A percentile compares a stretch with the other conserved stretches of the same genome.
phyloP scores from a whole-genome alignment of 2,797 vertebrate genomes.

The Brotula barbata region DNA sequence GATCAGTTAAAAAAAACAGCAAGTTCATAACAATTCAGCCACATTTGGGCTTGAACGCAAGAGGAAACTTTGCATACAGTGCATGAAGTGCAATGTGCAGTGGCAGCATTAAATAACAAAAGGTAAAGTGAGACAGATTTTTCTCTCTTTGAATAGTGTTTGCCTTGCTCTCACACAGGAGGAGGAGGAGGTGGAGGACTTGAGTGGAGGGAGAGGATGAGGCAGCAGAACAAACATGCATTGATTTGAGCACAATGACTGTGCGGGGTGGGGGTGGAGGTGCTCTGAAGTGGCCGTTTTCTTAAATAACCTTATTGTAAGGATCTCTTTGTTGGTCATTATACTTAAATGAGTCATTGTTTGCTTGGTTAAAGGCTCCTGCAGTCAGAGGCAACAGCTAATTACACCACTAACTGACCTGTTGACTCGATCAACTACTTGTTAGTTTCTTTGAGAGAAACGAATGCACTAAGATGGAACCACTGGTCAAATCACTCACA shows the following conservation, averaged over 20 bases:
- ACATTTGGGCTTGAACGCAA: too few relatives aligned
- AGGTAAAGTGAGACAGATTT: too few relatives aligned
- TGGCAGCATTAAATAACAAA: too few relatives aligned
- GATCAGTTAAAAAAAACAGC: too few relatives aligned
- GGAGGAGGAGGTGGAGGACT: conserved; percentile 3
- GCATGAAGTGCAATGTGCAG: too few relatives aligned
- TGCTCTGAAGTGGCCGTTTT: conserved; percentile 41
- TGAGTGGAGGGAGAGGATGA: conserved; percentile 33
- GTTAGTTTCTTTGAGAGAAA: background rate
- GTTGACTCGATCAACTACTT: conserved; percentile 35
- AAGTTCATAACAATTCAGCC: too few relatives aligned
- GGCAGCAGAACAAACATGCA: conserved; percentile 58
- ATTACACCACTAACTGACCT: conserved; percentile 42
- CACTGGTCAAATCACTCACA: too few relatives aligned
- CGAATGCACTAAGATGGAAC: too few relatives aligned
- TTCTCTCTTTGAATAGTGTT: conserved; percentile 18
- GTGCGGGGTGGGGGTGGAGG: conserved; percentile 15
- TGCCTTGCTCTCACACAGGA: conserved; percentile 39
- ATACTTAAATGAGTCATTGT: conserved; percentile 54
- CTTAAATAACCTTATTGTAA: conserved; percentile 63
- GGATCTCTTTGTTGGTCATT: conserved; percentile 51
- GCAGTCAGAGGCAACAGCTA: conserved; percentile 42
- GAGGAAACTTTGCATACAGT: too few relatives aligned
- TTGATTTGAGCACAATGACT: conserved; percentile 51
- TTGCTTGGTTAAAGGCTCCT: conserved; percentile 32